Base-by-base conservation (phyloP, 2,797 vertebrate genomes). In the Darevskia mixta region DNA sequence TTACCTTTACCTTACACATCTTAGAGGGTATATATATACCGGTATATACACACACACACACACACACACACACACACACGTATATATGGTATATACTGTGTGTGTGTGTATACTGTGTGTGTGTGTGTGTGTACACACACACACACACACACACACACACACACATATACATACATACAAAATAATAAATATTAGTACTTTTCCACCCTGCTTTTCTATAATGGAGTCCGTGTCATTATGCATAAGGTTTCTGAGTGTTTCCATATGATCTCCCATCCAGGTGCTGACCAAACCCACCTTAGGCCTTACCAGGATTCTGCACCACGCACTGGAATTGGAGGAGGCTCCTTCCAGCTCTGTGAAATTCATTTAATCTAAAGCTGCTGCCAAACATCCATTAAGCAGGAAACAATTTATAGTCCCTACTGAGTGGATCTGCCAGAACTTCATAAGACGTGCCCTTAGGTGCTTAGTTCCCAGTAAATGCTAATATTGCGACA, bases 331-430 rank as follows among this genome's bases (percentile, higher is more conserved):
- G 32, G 15, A 15, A 69, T 23, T 81, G 78, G 78, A 81, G 20
- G 32, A 75, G 43, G 18, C 78, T 35, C 35, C 83, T 88, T 80
- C 67, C 43, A 75, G 71, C 32, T 66, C 69, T 81, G 23, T 73
- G 77, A 85, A 85, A 88, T 85, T 83, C 38, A 80, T 84, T 85
- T 88, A 25, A 80, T 85, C 77, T 67, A 85, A 89, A 89, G 61
- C 87, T 76, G 61, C 87, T 89, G 83, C 87, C 87, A 89, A 85
- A 35, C 71, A 76, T 78, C 87, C 71, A 85, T 89, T 89, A 89
- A 73, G 72, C 78, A n/a, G 61, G 58, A 69, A 89, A 85, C 77
- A 89, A 89, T 89, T 89, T 89, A 89, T 85, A 80, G 77, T 38
- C 69, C 78, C 83, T 67, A 38, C 78, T 76, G 78, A 69, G 77